Evolutionary conservation across 2,797 vertebrate species (phyloP), one percentile per base, ranked within the genome.

Genomic region (Babyrousa celebensis): DNA sequence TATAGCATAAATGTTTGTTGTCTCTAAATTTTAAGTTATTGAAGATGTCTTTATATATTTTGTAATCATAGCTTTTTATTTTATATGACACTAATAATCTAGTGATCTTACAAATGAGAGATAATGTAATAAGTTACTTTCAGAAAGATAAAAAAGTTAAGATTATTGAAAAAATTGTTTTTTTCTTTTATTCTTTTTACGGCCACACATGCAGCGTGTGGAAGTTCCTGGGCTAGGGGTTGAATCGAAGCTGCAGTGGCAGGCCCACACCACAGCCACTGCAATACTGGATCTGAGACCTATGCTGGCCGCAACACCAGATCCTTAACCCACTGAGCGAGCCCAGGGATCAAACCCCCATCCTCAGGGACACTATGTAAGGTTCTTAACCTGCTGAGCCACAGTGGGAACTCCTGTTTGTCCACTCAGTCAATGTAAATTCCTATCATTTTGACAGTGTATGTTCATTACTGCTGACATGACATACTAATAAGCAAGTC

Each of bases 11-110:
- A 85, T 71, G 2, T 71, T 75, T 70, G 18, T 84, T 84, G 18
- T 82, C 12, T 86, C 40, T 82, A 91, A 95, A 96, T 70, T 86
- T 94, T 91, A 79, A 94, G 25, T 93, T 60, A 92, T 77, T 88
- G 36, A 91, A 95, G 94, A 91, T 60, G 1, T 82, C 36, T 84
- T 91, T 48, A 72, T 4, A 23, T 25, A 83, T 36, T 80, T 97
- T 74, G 14, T 54, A 71, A 89, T 68, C 5, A 67, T 54, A 70
- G 1, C 4, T 90, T 95, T 93, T 90, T 88, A 85, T 90, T 83
- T 89, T 84, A 71, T 82, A 43, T n/a, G 63, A 6, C 0, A 90
- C 9, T 86, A 95, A 82, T 70, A 78, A 82, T 65, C 6, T 32
- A 68, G 1, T 62, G 10, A 68, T 48, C 80, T 95, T 87, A 77